Conservation (phyloP, 2,888 invertebrate species). For the Agonopterix arenella region DNA sequence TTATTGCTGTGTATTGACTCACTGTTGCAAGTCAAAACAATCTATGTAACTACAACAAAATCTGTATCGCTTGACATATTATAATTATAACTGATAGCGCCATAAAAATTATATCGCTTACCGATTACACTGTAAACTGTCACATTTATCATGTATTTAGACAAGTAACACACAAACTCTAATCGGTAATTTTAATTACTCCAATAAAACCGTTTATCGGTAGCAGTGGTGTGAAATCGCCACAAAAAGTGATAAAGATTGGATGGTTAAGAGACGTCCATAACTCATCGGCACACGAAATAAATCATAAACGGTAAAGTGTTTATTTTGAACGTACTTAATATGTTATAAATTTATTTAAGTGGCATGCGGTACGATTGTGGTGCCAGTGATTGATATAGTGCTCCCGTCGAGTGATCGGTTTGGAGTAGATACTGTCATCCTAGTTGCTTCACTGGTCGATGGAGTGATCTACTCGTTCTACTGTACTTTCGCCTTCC, state of each 20-base stretch:
- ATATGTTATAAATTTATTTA: constrained; percentile 76
- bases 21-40: constrained; percentile 17
- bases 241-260: constrained; percentile 57
- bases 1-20: constrained; percentile 40
- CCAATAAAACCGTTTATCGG: constrained; percentile 71
- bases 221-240: constrained; percentile 61
- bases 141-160: constrained; percentile 60
- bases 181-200: constrained; percentile 68
- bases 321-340: constrained; percentile 75
- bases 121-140: constrained; percentile 54
- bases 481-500: no score
- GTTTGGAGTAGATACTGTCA: constrained; percentile 58
- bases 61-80: constrained; percentile 30
- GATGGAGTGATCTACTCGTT: no score
- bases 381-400: constrained; percentile 68
- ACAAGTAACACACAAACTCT: constrained; percentile 53
- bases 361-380: constrained; percentile 71
- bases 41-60: constrained; percentile 26
- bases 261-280: constrained; percentile 58
- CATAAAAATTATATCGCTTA: constrained; percentile 39
- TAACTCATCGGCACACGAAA: constrained; percentile 69
- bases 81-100: constrained; percentile 37
- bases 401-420: constrained; percentile 58
- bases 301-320: constrained; percentile 74
- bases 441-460: constrained; percentile 23